Base-by-base conservation (phyloP, 2,797 vertebrate genomes). In the Lagorchestes hirsutus region DNA sequence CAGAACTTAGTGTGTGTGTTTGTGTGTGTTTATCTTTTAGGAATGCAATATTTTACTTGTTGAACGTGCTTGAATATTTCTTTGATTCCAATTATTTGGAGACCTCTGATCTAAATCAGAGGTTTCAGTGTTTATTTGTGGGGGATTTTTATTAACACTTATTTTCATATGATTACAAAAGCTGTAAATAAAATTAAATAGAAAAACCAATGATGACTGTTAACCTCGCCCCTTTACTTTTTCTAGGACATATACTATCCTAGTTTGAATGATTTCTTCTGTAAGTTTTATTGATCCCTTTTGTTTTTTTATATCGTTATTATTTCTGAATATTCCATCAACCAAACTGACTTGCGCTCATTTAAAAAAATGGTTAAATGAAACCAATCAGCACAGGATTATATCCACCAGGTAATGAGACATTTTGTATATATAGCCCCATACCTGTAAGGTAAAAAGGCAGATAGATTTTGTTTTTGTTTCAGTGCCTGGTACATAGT, bases 31-130 rank as follows among this genome's bases (percentile, higher is more conserved):
- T 87, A 62, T 55, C 54, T 95, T n/a, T 94, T 40, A 67, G 54
- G 55, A 54, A 93, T 54, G n/a, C 58, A 52, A 34, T 22, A n/a
- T 96, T 93, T 95, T 56, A 4, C 58, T 34, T 94, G 94, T 90
- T 57, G 74, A 54, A 56, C 34, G 55, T 92, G 34, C 56, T 31
- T 90, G 62, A 74, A 55, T 31, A 87, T 46, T 87, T 87, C 22
- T 27, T 50, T 87, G 46, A 87, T 46, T 87, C 9, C 74, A 87
- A 27, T 10, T 82, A 22, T 87, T 87, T 50, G 74, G 24, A 18
- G 40, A 27, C 40, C 67, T 92, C 57, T 93, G 92, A 91, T 92
- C 31, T 54, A 46, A 67, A 94, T 92, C 74, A n/a, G 55, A 52
- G 34, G 62, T 50, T 54, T 54, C 54, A 52, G 14, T 90, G 27